Evolutionary conservation across 1,140 invertebrate species (phyloP).

Genomic region (Brachionus paranguensis): DNA sequence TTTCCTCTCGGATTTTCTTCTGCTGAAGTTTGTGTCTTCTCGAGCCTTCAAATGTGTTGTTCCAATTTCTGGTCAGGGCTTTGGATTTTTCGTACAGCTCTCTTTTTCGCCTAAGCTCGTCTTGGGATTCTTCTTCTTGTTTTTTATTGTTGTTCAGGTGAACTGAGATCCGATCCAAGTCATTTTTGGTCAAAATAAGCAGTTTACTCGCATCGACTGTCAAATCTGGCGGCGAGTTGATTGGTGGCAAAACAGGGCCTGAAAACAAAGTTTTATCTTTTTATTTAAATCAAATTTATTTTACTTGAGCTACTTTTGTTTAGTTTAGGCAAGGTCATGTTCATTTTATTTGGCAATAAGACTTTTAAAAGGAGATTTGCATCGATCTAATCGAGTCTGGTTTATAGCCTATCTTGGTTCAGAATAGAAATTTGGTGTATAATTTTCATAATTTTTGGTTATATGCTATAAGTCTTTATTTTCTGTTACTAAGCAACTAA

Average conservation of each 20-base stretch:
- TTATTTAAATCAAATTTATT: neutral
- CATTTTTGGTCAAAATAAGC: slow-evolving; percentile 42
- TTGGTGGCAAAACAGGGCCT: neutral
- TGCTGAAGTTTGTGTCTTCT: slow-evolving; percentile 52
- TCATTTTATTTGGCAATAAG: neutral
- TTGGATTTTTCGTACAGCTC: slow-evolving; percentile 46
- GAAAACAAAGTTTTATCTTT: neutral
- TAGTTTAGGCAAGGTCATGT: neutral
- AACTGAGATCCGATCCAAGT: slow-evolving; percentile 51
- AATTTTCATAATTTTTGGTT: slow-evolving; percentile 23
- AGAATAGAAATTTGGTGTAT: neutral
- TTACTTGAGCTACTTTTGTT: slow-evolving; percentile 3
- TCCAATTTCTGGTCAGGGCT: slow-evolving; percentile 53
- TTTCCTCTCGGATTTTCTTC: slow-evolving; percentile 48
- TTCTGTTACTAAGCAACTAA: neutral
- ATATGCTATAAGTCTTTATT: neutral
- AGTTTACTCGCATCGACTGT: neutral
- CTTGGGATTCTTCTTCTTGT: slow-evolving; percentile 46
- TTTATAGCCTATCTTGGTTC: neutral
- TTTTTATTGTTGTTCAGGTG: slow-evolving; percentile 47
- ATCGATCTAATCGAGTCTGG: neutral
- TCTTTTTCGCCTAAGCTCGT: slow-evolving; percentile 47
- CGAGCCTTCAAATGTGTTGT: slow-evolving; percentile 53
- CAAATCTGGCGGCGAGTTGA: neutral
- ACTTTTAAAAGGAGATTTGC: neutral